Percentiles rank a stretch among this genome's conserved stretches.
Conservation (phyloP, 2,113 vertebrate genomes). For the Cyrtonyx montezumae region DNA sequence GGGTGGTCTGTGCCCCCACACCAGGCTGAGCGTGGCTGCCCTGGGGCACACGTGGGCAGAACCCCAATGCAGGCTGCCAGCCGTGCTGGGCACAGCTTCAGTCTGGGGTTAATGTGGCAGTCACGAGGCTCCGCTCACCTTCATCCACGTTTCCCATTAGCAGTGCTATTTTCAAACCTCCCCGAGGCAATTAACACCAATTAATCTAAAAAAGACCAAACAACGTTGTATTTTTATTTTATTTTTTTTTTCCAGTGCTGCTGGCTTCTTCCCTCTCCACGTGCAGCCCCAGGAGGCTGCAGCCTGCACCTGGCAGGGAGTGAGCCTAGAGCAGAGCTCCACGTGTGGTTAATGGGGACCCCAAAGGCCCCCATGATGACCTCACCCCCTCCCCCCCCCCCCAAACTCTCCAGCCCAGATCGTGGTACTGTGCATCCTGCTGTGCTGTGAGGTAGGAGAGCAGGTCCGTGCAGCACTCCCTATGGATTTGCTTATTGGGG, state of each 20-base stretch:
- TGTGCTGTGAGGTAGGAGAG: background rate
- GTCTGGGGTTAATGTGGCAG: background rate
- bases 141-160: background rate
- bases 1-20: background rate
- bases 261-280: background rate
- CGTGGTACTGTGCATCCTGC: background rate
- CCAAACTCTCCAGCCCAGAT: background rate
- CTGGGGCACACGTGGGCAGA: background rate
- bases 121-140: background rate
- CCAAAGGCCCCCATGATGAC: background rate
- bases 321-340: background rate
- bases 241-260: background rate
- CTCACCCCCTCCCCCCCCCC: too few species aligned
- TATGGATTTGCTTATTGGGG: background rate
- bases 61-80: background rate
- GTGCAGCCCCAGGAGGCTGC: background rate
- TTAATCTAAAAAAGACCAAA: conserved; percentile 34
- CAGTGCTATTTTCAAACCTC: conserved; percentile 34
- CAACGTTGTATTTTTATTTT: background rate
- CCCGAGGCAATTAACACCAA: conserved; percentile 38
- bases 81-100: background rate
- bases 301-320: background rate
- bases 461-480: rapidly evolving
- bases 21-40: background rate
- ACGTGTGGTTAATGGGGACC: background rate